Evolutionary conservation across 2,113 vertebrate species (phyloP), one percentile per base, ranked within the genome.

Genomic region (Ursus arctos): DNA sequence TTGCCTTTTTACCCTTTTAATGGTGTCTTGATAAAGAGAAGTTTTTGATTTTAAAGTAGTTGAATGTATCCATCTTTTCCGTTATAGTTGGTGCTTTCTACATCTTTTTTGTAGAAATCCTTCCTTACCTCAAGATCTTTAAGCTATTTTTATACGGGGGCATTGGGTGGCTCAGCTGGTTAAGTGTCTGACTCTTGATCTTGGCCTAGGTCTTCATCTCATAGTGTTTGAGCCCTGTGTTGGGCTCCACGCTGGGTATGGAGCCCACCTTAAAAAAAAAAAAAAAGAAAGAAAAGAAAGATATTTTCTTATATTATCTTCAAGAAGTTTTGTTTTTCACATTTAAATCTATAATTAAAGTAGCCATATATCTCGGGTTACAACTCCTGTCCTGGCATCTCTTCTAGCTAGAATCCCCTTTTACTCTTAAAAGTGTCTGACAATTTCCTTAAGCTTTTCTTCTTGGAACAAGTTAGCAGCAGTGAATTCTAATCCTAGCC

Each of bases 1-100:
- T 72, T 26, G 24, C 13, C 24, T 87, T 81, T 72, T 49, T 4
- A 36, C 31, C 47, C 47, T 31, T 49, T 81, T 49, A 49, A 26
- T 10, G 82, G 55, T 83, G 47, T 87, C 74, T 55, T 36, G 36
- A 40, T 51, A 74, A 86, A 57, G 22, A 89, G 63, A 88, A 71
- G n/a, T 6, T 74, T 26, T 59, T 36, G 1, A 51, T 57, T 65
- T 97, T 86, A 63, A 88, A 71, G 53, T n/a, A 72, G 12, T 14
- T n/a, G 49, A 51, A 16, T 83, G 49, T 33, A 16, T 47, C 28
- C 7, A 2, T 51, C 36, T 91, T 63, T 86, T 65, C 36, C 36
- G 49, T 57, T 80, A 65, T n/a, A 47, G 4, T 40, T n/a, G 33
- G 63, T 86, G 57, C 36, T 57, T 74, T 67, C 26, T 53, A 28